These are phyloP conservation scores for Iphiclides podalirius DNA, from an alignment of 2,888 invertebrate species.

Conservation along the genomic window DNA sequence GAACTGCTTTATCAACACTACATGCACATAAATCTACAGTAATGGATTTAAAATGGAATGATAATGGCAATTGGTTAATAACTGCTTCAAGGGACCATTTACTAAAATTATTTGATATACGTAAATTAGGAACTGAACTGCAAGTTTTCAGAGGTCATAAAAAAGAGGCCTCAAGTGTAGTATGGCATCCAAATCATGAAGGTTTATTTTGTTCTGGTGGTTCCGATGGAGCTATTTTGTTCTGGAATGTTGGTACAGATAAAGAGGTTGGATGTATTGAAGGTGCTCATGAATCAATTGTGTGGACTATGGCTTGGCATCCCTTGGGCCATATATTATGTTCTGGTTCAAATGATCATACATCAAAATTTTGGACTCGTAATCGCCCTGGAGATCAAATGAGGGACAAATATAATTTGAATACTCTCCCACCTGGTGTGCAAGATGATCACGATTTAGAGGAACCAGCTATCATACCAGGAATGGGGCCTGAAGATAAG, in stretches of 20 bases:
- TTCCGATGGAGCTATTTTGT: slow-evolving; percentile 98
- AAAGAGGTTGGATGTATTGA: slow-evolving; percentile 99
- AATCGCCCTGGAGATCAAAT: slow-evolving; percentile 99
- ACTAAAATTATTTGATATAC: slow-evolving; percentile 97
- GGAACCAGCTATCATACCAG: slow-evolving; percentile 92
- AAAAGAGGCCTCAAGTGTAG: slow-evolving; percentile 97
- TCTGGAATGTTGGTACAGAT: slow-evolving; percentile 99
- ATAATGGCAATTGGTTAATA: slow-evolving; percentile 99
- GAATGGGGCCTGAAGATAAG: slow-evolving; percentile 99
- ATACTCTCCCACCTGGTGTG: slow-evolving; percentile 91
- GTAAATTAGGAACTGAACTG: slow-evolving; percentile 96
- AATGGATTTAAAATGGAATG: slow-evolving; percentile 99
- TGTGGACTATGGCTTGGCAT: slow-evolving; percentile 99
- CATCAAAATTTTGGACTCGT: slow-evolving; percentile 99
- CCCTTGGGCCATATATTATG: slow-evolving; percentile 99
- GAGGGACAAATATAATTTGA: slow-evolving; percentile 98
- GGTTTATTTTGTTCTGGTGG: slow-evolving; percentile 98
- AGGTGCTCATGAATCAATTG: slow-evolving; percentile 99
- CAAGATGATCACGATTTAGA: slow-evolving; percentile 80
- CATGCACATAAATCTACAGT: slow-evolving; percentile 99
- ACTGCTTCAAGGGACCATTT: slow-evolving; percentile 99
- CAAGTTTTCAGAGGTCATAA: slow-evolving; percentile 99
- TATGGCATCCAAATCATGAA: slow-evolving; percentile 99
- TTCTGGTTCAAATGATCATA: slow-evolving; percentile 99
- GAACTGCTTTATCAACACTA: slow-evolving; percentile 96